Percentiles rank a stretch among this genome's conserved stretches.
phyloP scores from a whole-genome alignment of 2,797 vertebrate species.

The Crypturellus tataupa region DNA sequence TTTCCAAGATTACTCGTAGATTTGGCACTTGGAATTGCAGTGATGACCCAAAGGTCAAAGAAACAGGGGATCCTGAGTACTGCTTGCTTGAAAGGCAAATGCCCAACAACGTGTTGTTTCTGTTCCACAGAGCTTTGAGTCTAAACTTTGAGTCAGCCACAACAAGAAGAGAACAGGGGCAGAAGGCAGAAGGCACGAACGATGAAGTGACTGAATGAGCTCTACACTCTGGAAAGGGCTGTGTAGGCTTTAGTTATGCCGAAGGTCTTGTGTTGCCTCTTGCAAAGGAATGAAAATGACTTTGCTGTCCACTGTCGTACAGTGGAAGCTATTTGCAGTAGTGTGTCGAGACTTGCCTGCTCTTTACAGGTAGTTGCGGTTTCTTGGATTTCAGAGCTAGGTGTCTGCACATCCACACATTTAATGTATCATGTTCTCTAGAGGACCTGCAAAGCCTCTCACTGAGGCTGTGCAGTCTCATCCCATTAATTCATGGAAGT shows the following conservation, averaged over 20 bases:
- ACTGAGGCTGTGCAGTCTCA: not conserved
- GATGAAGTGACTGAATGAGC: not conserved
- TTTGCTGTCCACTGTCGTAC: not conserved
- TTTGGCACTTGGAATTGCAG: not conserved
- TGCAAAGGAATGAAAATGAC: not conserved
- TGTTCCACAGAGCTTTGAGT: not conserved
- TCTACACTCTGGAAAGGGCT: not conserved
- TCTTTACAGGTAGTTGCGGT: not conserved
- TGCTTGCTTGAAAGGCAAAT: not conserved
- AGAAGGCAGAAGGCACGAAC: not conserved
- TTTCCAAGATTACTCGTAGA: not conserved
- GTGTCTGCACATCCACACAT: not conserved
- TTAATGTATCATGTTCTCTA: not conserved
- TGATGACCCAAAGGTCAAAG: not conserved
- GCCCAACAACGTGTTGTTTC: not conserved
- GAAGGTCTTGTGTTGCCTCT: not conserved
- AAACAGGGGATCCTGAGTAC: not conserved
- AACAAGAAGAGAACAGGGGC: not conserved
- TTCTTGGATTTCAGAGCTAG: not conserved
- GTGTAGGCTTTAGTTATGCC: not conserved
- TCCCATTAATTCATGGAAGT: not conserved
- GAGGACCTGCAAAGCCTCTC: not conserved
- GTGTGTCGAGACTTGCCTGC: fast-evolving
- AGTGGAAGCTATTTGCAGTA: not conserved
- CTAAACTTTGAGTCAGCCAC: not conserved